Evolutionary conservation across 2,797 vertebrate species (phyloP), one percentile per base, ranked within the genome.

Genomic region (Cryptoblepharus egeriae): DNA sequence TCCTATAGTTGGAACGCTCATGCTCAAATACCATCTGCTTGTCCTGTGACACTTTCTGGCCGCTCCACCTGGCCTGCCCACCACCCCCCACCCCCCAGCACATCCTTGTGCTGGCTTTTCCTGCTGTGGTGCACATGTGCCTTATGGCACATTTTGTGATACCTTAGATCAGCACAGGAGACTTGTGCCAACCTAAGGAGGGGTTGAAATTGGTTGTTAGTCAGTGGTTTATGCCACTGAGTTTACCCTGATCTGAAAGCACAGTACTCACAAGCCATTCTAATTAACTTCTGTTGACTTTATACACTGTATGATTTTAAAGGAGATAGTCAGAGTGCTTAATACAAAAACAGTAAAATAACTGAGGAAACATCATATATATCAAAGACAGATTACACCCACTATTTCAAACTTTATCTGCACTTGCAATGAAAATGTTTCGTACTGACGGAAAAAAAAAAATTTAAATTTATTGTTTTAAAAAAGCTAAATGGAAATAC

Each of bases 351-450:
- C 3, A 85, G 85, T 88, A 92, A 94, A 94, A 75, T 73, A 80
- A 83, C 90, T 92, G 89, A 87, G 78, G 81, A 86, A 28, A 81
- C 88, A 89, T 93, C 91, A 93, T 84, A 87, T 87, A 93, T 88
- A 89, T 89, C 85, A 94, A 63, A 90, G 83, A 83, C 60, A 94
- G 94, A 95, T 93, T 94, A 94, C 24, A 2, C 73, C 52, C 65
- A 73, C 88, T 70, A 90, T 91, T 88, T 86, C 91, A 77, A 84
- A 82, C 39, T 72, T 85, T 63, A 67, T 91, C 84, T 68, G 69
- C 28, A 91, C 83, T 88, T 88, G 52, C 80, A 92, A 82, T 92
- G 93, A 87, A 90, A 91, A 93, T 93, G 85, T 92, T 89, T 63
- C 6, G 9, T 81, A 93, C 92, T 85, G n/a, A 92, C 87, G 90